Conservation (phyloP, 2,797 vertebrate genomes). For the Aldrovandia affinis region DNA sequence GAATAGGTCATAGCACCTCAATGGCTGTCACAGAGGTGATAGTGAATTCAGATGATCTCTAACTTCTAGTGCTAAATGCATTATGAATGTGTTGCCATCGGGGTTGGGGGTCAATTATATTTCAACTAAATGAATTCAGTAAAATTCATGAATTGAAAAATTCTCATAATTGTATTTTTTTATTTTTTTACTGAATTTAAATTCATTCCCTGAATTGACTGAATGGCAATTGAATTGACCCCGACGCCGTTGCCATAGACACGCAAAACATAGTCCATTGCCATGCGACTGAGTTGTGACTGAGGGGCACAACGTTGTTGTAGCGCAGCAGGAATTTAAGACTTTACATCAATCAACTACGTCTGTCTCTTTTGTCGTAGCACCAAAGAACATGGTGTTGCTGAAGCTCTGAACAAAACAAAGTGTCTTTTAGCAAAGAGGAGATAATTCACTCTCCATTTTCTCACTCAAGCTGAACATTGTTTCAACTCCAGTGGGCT, state of each 20-base stretch:
- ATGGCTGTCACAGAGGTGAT: not conserved
- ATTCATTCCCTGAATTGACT: no score
- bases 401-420: not conserved
- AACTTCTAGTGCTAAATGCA: not conserved
- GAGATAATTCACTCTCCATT: not conserved
- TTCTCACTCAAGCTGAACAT: slow-evolving; percentile 6
- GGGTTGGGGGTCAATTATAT: no score
- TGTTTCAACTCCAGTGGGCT: not conserved
- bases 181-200: no score
- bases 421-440: not conserved
- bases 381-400: not conserved
- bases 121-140: no score
- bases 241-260: no score
- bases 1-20: not conserved
- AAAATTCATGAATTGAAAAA: no score
- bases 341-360: not conserved
- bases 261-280: not conserved
- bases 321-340: not conserved
- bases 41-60: not conserved
- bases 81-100: not conserved
- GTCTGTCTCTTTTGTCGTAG: not conserved
- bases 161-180: no score
- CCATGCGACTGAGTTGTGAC: not conserved
- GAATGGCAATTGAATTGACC: no score
- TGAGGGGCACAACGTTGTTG: not conserved